Conservation (phyloP, 2,888 invertebrate species). For the Heteropelma amictum region DNA sequence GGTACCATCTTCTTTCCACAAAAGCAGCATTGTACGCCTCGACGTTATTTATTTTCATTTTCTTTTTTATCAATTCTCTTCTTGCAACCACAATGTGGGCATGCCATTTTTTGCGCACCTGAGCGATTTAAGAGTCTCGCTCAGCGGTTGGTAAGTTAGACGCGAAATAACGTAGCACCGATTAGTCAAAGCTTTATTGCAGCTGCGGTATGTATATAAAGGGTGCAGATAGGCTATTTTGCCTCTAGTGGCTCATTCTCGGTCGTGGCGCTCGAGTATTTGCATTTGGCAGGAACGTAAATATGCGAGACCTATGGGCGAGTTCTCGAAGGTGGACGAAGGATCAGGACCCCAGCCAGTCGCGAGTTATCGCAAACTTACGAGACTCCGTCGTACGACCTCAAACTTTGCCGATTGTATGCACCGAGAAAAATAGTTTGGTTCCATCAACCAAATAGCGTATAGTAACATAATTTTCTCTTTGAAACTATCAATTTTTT, state of each 20-base stretch:
- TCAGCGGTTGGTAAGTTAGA: slow-evolving; percentile 60
- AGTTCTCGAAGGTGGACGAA: slow-evolving; percentile 44
- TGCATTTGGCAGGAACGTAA: slow-evolving; percentile 58
- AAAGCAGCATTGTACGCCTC: slow-evolving; percentile 44
- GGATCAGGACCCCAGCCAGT: slow-evolving; percentile 42
- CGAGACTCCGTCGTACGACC: slow-evolving; percentile 55
- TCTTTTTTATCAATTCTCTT: too few species aligned
- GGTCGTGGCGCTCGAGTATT: slow-evolving; percentile 44
- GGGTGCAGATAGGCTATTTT: slow-evolving; percentile 51
- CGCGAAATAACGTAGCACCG: slow-evolving; percentile 62
- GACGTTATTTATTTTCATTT: too few species aligned
- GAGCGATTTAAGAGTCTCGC: slow-evolving; percentile 64
- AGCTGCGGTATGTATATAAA: slow-evolving; percentile 35
- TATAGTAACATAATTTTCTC: too few species aligned
- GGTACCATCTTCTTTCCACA: slow-evolving; percentile 48
- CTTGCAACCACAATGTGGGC: slow-evolving; percentile 23
- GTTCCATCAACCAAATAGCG: too few species aligned
- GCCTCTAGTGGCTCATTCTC: slow-evolving; percentile 45
- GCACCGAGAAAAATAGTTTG: too few species aligned
- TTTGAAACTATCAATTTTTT: too few species aligned
- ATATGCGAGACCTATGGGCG: slow-evolving; percentile 59
- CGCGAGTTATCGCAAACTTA: slow-evolving; percentile 59
- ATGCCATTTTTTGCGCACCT: slow-evolving; percentile 53
- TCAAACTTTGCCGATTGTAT: too few species aligned
- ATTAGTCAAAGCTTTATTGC: slow-evolving; percentile 64